Evolutionary conservation across 37 sponge, comb jelly and placozoan species (phyloP), one percentile per base, ranked within the genome.

Genomic region (Hormiphora californensis): DNA sequence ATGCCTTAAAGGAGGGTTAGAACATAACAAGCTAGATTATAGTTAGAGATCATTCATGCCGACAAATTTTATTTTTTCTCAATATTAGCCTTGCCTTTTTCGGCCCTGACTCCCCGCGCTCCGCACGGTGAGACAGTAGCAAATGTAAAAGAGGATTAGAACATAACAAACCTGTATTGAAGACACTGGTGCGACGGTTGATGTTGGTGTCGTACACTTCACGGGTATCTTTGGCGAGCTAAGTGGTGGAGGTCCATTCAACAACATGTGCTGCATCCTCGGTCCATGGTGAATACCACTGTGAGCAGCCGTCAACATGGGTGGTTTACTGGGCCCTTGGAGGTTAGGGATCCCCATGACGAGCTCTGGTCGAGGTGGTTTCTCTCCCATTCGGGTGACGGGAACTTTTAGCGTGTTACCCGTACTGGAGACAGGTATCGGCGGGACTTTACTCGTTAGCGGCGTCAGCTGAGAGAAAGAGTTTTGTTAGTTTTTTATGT

Each of bases 291-390:
- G 43, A 25, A 73, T 73, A 11, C 38, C 35, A 30, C 38, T 73
- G 81, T 73, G 81, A 39, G 81, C 81, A 22, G 81, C 46, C 19
- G 81, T 73, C 46, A 73, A 28, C 81, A 73, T 73, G 46, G 81
- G 81, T 1, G 81, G 81, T 28, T 73, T 73, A 46, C 81, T 73
- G 27, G 81, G 81, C 4, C 81, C 81, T 28, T 73, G 81, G 22
- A 73, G 81, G 81, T 73, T 73, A n/a, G 81, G 81, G 35, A 73
- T 73, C 41, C 81, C 81, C 81, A 73, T 73, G 2, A 73, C 81
- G n/a, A 73, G 81, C 81, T 73, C 81, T 19, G 81, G 81, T 40
- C 81, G 81, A 3, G 81, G 81, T 3, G 81, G 81, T 28, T 73
- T 73, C 46, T 73, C 81, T 0, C 46, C n/a, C 44, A 73, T n/a